phyloP scores from a whole-genome alignment of 2,888 invertebrate genomes.

The Ophonus ardosiacus region DNA sequence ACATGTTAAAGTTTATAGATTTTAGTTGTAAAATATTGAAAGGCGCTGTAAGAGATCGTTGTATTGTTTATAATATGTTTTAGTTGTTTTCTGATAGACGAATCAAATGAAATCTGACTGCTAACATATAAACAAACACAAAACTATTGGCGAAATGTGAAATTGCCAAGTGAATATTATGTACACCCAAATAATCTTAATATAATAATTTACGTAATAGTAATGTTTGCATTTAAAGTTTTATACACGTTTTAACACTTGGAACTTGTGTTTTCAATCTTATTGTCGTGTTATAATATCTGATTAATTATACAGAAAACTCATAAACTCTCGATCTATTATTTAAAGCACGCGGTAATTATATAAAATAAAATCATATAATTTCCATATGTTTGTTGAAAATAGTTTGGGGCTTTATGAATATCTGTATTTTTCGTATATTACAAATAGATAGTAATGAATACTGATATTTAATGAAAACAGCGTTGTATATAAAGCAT shows the following conservation, averaged over 20 bases:
- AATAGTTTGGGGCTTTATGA: background rate
- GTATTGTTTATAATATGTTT: conserved; percentile 45
- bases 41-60: conserved; percentile 48
- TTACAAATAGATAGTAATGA: conserved; percentile 54
- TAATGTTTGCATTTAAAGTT: conserved; percentile 60
- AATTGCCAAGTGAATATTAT: conserved; percentile 43
- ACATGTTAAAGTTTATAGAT: conserved; percentile 53
- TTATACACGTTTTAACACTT: conserved; percentile 59
- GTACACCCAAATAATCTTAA: conserved; percentile 49
- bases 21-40: conserved; percentile 59
- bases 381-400: background rate
- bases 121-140: conserved; percentile 42
- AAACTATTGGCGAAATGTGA: conserved; percentile 38
- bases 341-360: background rate
- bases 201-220: conserved; percentile 41
- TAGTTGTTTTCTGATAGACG: conserved; percentile 52
- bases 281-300: conserved; percentile 77
- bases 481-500: conserved; percentile 63
- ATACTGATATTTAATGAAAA: conserved; percentile 61
- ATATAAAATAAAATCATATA: background rate
- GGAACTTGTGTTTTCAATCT: conserved; percentile 77
- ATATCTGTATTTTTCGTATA: conserved; percentile 43
- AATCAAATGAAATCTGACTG: conserved; percentile 53
- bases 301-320: conserved; percentile 23
- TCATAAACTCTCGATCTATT: background rate